phyloP scores from a whole-genome alignment of 2,888 invertebrate species.

The Chrysodeixis includens region DNA sequence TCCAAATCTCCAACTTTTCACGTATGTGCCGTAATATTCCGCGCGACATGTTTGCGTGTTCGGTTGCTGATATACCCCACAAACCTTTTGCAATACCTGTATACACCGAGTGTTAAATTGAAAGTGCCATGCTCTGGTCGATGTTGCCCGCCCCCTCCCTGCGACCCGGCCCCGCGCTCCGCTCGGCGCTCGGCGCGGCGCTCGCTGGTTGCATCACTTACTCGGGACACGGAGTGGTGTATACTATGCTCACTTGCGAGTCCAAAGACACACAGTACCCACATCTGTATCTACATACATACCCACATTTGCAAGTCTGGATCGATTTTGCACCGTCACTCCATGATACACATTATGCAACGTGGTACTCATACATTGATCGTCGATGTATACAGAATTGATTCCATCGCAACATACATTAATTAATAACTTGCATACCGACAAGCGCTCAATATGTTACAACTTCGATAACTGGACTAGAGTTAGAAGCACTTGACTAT shows the following conservation, averaged over 20 bases:
- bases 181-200: slow-evolving; percentile 65
- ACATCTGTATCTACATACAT: slow-evolving; percentile 68
- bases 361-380: slow-evolving; percentile 63
- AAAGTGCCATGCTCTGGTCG: slow-evolving; percentile 90
- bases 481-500: slow-evolving; percentile 54
- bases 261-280: slow-evolving; percentile 76
- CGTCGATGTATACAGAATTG: slow-evolving; percentile 64
- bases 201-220: slow-evolving; percentile 63
- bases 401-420: slow-evolving; percentile 60
- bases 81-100: slow-evolving; percentile 83
- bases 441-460: slow-evolving; percentile 82
- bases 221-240: slow-evolving; percentile 76
- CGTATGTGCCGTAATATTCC: slow-evolving; percentile 85
- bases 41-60: slow-evolving; percentile 87
- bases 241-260: slow-evolving; percentile 79
- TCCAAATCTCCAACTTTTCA: slow-evolving; percentile 89
- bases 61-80: slow-evolving; percentile 82
- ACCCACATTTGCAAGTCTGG: slow-evolving; percentile 82
- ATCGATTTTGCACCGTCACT: slow-evolving; percentile 91
- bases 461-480: slow-evolving; percentile 77
- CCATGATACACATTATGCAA: slow-evolving; percentile 79
- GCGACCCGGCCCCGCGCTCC: slow-evolving; percentile 42
- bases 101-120: slow-evolving; percentile 81
- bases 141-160: slow-evolving; percentile 80
- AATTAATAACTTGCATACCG: slow-evolving; percentile 63